Conservation (phyloP, 30 jellyfish, hydroid and myxozoan genomes). For the Calvadosia cruxmelitensis region DNA sequence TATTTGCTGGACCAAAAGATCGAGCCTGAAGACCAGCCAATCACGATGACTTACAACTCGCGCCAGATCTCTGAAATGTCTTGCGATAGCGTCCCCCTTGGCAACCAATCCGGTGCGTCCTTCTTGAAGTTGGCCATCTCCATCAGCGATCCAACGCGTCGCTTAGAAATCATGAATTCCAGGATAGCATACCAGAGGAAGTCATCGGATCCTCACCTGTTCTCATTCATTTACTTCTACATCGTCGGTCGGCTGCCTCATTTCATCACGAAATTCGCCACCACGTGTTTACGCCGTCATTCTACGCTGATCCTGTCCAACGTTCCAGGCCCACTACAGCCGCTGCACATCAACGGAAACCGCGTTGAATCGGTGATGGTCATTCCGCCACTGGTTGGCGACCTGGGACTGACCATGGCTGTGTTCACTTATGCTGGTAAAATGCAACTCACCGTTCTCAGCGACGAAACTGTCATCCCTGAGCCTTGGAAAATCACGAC, state of each 20-base stretch:
- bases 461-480: conserved; percentile 69
- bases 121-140: conserved; percentile 84
- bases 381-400: conserved; percentile 93
- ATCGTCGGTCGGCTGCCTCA: conserved; percentile 78
- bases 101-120: conserved; percentile 92
- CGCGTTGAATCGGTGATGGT: conserved; percentile 70
- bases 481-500: conserved; percentile 68
- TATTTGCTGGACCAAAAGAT: conserved; percentile 40
- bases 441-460: conserved; percentile 57
- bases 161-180: conserved; percentile 49
- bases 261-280: conserved; percentile 45
- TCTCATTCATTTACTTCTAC: conserved; percentile 64
- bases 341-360: conserved; percentile 42
- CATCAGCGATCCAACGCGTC: conserved; percentile 56
- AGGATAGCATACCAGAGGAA: conserved; percentile 50
- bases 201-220: conserved; percentile 85
- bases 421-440: conserved; percentile 66
- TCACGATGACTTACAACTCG: conserved; percentile 89
- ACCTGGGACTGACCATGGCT: conserved; percentile 80
- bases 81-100: conserved; percentile 68
- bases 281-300: conserved; percentile 43
- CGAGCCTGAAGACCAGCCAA: conserved; percentile 79
- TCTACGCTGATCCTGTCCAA: conserved; percentile 79
- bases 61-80: conserved; percentile 47
- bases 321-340: conserved; percentile 94